Conservation (phyloP, 2,113 vertebrate species). For the Tachycineta bicolor region DNA sequence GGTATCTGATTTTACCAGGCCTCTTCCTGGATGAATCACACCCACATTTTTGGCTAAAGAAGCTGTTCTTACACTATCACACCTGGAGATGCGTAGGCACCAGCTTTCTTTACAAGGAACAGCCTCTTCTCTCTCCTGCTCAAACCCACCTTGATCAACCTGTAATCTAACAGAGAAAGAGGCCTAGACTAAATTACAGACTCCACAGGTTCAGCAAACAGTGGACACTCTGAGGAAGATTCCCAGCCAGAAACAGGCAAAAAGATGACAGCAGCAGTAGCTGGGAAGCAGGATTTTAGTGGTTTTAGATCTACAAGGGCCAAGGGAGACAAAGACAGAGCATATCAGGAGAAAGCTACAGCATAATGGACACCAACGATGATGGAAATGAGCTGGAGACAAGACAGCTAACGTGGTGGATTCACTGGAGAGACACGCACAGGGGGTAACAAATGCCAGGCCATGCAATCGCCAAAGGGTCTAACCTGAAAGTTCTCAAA, state of each 20-base stretch:
- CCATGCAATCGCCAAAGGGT: conserved; percentile 72
- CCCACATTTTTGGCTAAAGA: background rate
- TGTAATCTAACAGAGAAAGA: conserved; percentile 28
- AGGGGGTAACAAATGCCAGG: conserved; percentile 55
- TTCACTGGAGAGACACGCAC: background rate
- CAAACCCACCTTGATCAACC: background rate
- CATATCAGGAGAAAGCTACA: conserved; percentile 39
- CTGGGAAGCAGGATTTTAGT: conserved; percentile 28
- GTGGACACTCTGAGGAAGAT: conserved; percentile 56
- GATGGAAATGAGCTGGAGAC: conserved; percentile 18
- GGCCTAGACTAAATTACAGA: conserved; percentile 22
- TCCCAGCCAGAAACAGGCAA: conserved; percentile 43
- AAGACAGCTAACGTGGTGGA: background rate
- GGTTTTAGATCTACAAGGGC: conserved; percentile 18
- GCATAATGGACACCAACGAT: background rate
- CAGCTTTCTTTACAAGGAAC: background rate
- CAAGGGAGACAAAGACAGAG: conserved; percentile 42
- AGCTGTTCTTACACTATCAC: background rate
- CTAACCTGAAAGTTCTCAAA: conserved; percentile 95
- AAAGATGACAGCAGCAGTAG: conserved; percentile 37
- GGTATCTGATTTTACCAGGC: background rate
- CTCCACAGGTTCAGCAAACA: conserved; percentile 63
- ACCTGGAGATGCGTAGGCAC: background rate
- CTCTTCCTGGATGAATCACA: background rate
- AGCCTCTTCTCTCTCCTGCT: background rate